Conservation (phyloP, 2,797 vertebrate species). For the Sebastes goodei region DNA sequence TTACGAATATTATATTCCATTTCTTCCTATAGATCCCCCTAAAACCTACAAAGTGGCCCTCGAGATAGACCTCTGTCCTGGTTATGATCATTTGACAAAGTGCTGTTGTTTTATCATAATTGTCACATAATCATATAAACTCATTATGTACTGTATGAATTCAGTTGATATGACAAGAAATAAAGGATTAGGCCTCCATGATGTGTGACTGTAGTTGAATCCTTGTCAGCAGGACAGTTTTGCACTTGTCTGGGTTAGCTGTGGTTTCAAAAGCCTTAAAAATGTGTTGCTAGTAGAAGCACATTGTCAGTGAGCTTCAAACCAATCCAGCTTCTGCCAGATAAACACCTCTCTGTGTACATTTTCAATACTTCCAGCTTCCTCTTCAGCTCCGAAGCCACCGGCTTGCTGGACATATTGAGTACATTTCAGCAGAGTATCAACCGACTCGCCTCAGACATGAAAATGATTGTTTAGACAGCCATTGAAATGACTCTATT, state of each 20-base stretch:
- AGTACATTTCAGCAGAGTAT: constrained; percentile 29
- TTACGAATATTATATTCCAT: no score
- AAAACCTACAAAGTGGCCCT: no score
- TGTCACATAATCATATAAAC: no score
- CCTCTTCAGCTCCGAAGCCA: constrained; percentile 9
- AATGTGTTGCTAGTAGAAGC: background rate
- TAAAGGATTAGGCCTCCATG: background rate
- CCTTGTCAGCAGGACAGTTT: background rate
- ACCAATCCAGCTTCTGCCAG: background rate
- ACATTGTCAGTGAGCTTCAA: background rate
- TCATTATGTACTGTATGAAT: background rate
- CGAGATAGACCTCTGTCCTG: no score
- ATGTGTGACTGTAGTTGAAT: background rate
- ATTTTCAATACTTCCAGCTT: background rate
- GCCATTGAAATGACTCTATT: constrained; percentile 57
- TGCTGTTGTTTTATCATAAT: no score
- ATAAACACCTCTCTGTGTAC: constrained; percentile 28
- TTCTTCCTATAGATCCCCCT: no score
- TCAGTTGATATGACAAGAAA: background rate
- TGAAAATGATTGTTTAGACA: constrained; percentile 46
- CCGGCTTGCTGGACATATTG: background rate
- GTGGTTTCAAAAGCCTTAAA: background rate
- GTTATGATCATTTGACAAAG: no score
- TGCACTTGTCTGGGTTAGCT: background rate
- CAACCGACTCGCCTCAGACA: constrained; percentile 29